Conservation (phyloP, 2,113 vertebrate genomes). For the Pollimyrus isidori region DNA sequence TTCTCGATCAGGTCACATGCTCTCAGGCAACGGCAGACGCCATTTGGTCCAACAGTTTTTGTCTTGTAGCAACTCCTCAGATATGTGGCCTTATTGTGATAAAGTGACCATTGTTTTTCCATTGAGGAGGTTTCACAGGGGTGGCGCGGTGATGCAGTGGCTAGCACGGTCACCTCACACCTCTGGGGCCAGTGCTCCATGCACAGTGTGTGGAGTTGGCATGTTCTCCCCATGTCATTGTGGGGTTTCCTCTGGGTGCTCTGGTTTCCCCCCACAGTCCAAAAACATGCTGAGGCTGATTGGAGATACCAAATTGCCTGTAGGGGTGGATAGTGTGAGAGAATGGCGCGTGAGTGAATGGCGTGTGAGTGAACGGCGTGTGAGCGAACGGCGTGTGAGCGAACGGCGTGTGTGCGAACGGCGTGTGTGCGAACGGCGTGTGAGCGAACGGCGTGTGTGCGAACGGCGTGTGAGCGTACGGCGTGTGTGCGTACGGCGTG, state of each 20-base stretch:
- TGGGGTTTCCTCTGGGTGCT: not conserved
- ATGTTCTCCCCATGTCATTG: not conserved
- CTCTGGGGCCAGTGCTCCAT: not conserved
- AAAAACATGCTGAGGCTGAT: not conserved
- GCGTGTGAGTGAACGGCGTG: no score
- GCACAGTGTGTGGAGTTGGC: not conserved
- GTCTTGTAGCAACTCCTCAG: not conserved
- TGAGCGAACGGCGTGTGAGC: no score
- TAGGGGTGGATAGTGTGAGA: no score
- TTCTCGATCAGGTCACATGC: not conserved
- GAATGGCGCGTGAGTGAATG: no score
- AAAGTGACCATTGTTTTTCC: not conserved
- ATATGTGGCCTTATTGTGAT: not conserved
- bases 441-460: no score
- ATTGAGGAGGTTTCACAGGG: not conserved
- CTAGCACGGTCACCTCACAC: not conserved
- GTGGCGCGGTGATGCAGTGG: not conserved
- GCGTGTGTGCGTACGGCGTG: no score
- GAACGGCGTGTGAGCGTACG: no score
- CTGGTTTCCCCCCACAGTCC: not conserved
- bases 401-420: no score
- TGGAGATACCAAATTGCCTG: not conserved
- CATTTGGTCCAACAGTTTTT: not conserved
- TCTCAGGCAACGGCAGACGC: not conserved
- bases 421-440: no score